phyloP scores from a whole-genome alignment of 2,797 vertebrate species.

The Vultur gryphus region DNA sequence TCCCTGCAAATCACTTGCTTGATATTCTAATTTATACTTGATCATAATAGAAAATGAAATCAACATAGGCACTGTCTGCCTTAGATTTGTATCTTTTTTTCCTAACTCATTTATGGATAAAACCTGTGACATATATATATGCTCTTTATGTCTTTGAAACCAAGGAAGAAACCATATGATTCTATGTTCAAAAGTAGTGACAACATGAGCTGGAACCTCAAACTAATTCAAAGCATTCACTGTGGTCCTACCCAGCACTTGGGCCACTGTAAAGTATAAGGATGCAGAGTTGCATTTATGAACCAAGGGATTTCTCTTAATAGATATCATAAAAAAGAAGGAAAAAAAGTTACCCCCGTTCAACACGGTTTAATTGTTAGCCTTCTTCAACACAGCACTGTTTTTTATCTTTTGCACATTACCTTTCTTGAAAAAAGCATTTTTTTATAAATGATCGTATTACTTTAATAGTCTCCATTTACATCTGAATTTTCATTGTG shows the following conservation, averaged over 20 bases:
- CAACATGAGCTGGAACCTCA: neutral
- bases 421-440: conserved; percentile 13
- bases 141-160: neutral
- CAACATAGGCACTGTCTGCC: neutral
- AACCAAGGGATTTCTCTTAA: neutral
- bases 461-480: conserved; percentile 68
- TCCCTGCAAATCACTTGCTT: neutral
- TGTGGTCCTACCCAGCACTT: neutral
- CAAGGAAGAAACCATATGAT: neutral
- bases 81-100: neutral
- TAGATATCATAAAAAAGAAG: neutral
- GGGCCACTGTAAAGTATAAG: neutral
- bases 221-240: neutral
- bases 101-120: neutral
- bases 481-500: conserved; percentile 69
- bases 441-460: conserved; percentile 46
- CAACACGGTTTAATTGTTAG: neutral
- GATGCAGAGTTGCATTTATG: neutral
- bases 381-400: conserved; percentile 1
- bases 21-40: neutral
- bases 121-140: neutral
- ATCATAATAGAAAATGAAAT: neutral
- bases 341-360: neutral
- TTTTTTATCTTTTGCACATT: conserved; percentile 47
- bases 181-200: neutral